Conservation (phyloP, 2,113 vertebrate species). For the Hydropotes inermis region DNA sequence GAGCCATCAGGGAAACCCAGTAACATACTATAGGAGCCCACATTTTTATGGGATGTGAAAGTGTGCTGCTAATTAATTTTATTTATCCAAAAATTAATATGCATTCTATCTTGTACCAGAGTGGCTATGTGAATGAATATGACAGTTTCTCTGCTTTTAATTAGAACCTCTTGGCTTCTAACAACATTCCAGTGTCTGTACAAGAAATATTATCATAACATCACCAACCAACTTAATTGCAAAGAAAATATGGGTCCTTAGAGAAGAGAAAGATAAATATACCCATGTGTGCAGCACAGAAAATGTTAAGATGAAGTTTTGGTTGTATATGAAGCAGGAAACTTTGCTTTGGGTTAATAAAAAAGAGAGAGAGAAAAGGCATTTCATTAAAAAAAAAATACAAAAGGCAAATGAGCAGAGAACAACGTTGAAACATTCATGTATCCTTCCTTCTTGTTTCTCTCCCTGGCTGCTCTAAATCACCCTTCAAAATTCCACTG, state of each 20-base stretch:
- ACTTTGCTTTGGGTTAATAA: not conserved
- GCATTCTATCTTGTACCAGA: not conserved
- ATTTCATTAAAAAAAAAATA: not conserved
- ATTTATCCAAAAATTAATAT: not conserved
- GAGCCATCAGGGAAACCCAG: not conserved
- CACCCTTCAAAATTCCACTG: not conserved
- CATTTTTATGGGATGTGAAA: not conserved
- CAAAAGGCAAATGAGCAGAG: not conserved
- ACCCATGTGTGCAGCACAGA: fast-evolving
- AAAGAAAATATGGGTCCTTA: not conserved
- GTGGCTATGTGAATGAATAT: not conserved
- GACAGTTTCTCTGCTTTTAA: not conserved
- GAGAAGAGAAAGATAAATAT: not conserved
- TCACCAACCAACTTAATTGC: not conserved
- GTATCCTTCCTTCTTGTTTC: not conserved
- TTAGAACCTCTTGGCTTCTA: not conserved
- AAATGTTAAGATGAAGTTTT: not conserved
- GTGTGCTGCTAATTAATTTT: not conserved
- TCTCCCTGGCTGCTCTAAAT: not conserved
- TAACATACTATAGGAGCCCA: not conserved
- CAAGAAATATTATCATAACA: not conserved
- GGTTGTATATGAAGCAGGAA: not conserved
- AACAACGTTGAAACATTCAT: not conserved
- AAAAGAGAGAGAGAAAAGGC: not conserved
- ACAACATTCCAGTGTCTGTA: not conserved